Evolutionary conservation across 2,888 invertebrate species (phyloP).

Genomic region (Agonopterix arenella): DNA sequence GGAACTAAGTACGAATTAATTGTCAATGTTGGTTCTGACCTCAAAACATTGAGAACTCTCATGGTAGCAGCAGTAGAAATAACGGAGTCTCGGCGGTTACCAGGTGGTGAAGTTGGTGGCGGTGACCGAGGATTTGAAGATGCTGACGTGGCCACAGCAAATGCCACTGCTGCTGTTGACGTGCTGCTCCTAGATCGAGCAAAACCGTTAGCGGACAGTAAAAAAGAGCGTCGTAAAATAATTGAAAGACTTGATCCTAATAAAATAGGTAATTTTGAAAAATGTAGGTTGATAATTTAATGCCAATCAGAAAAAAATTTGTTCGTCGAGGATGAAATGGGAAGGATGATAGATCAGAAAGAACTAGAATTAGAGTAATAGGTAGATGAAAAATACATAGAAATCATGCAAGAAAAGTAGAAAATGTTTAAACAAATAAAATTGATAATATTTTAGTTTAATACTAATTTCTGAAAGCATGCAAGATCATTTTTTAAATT

Average conservation of each 20-base stretch:
- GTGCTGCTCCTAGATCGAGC: conserved; percentile 83
- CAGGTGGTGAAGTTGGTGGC: conserved; percentile 69
- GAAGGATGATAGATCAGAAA: too few species aligned
- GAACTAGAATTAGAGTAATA: too few species aligned
- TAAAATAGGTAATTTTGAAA: too few species aligned
- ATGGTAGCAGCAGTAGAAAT: conserved; percentile 96
- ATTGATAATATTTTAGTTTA: too few species aligned
- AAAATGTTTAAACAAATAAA: too few species aligned
- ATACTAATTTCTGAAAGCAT: too few species aligned
- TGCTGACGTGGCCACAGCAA: conserved; percentile 93
- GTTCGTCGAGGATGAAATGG: neutral
- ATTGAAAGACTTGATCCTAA: too few species aligned
- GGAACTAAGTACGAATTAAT: too few species aligned
- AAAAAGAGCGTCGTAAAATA: neutral
- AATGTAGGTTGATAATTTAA: neutral
- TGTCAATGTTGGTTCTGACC: conserved; percentile 37
- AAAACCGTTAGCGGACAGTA: conserved; percentile 2
- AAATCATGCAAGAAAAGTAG: too few species aligned
- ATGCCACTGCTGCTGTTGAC: conserved; percentile 91
- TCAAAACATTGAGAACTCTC: conserved; percentile 92
- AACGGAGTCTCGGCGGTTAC: conserved; percentile 79
- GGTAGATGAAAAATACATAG: too few species aligned
- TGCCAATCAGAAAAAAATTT: conserved; percentile 1
- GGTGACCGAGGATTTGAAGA: conserved; percentile 88
- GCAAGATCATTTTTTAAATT: too few species aligned